A percentile compares a stretch with the other conserved stretches of the same genome.
phyloP scores from a whole-genome alignment of 37 sponge, comb jelly and placozoan species.

The Spongilla lacustris region DNA sequence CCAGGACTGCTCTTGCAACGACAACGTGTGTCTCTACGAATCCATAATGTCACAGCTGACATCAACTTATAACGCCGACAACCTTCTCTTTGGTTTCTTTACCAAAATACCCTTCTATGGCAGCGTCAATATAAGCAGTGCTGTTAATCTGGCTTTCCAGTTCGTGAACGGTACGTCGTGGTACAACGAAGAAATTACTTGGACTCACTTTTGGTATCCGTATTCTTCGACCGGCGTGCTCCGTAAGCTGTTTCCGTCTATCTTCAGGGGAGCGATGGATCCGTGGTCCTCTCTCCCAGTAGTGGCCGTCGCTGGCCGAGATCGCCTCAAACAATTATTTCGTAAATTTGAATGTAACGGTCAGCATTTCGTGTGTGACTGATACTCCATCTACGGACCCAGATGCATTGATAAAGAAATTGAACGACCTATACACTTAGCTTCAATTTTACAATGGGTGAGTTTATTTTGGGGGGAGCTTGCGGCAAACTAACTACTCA shows the following conservation, averaged over 20 bases:
- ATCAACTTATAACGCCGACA: background rate
- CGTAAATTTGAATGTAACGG: background rate
- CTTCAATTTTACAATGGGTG: background rate
- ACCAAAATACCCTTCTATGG: background rate
- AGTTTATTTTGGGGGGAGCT: background rate
- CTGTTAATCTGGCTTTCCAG: background rate
- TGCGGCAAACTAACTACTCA: too few species aligned
- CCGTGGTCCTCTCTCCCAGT: background rate
- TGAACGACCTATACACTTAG: background rate
- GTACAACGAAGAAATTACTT: background rate
- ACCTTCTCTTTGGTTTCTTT: background rate
- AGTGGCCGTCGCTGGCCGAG: background rate
- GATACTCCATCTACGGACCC: background rate
- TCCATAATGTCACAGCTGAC: background rate
- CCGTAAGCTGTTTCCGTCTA: background rate
- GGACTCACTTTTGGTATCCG: background rate
- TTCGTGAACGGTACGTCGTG: background rate
- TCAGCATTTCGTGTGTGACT: background rate
- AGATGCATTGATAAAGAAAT: background rate
- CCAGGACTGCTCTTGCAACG: background rate
- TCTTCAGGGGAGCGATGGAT: background rate
- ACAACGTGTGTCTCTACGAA: background rate
- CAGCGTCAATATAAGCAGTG: background rate
- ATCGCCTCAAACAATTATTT: background rate
- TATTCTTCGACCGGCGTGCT: background rate